phyloP scores from a whole-genome alignment of 2,888 invertebrate species.

The Drosophila multiciliata region DNA sequence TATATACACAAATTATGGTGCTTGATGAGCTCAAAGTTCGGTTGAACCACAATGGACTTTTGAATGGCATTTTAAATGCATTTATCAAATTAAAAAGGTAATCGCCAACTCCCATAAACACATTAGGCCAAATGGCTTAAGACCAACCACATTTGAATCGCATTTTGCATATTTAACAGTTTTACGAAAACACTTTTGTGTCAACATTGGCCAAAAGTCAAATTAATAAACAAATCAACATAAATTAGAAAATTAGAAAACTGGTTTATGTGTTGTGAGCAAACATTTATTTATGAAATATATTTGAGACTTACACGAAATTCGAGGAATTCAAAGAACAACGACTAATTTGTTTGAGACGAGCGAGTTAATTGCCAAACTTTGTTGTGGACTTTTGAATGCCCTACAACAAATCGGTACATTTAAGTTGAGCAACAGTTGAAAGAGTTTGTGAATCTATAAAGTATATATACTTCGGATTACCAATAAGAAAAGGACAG shows the following conservation, averaged over 20 bases:
- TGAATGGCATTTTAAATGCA: slow-evolving; percentile 22
- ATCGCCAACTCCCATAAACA: slow-evolving; percentile 42
- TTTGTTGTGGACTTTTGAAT: slow-evolving; percentile 15
- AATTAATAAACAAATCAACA: slow-evolving; percentile 57
- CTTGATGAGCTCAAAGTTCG: slow-evolving; percentile 59
- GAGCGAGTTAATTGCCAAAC: slow-evolving; percentile 45
- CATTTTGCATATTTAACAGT: slow-evolving; percentile 38
- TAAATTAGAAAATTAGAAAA: slow-evolving; percentile 51
- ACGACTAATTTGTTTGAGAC: slow-evolving; percentile 51
- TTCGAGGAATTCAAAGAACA: slow-evolving; percentile 46
- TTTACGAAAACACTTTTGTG: slow-evolving; percentile 48
- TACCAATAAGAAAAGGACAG: background rate
- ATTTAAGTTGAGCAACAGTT: background rate
- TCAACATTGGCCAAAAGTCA: slow-evolving; percentile 38
- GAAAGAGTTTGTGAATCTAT: background rate
- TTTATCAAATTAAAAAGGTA: slow-evolving; percentile 38
- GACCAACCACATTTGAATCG: slow-evolving; percentile 17
- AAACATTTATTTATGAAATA: slow-evolving; percentile 13
- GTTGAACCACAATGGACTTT: slow-evolving; percentile 15
- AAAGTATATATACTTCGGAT: background rate
- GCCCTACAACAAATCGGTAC: background rate
- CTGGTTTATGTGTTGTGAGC: slow-evolving; percentile 37
- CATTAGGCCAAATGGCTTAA: slow-evolving; percentile 52
- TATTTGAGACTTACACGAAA: slow-evolving; percentile 26
- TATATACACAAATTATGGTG: slow-evolving; percentile 29